Base-by-base conservation (phyloP, 2,113 vertebrate species). In the Ciconia maguari region DNA sequence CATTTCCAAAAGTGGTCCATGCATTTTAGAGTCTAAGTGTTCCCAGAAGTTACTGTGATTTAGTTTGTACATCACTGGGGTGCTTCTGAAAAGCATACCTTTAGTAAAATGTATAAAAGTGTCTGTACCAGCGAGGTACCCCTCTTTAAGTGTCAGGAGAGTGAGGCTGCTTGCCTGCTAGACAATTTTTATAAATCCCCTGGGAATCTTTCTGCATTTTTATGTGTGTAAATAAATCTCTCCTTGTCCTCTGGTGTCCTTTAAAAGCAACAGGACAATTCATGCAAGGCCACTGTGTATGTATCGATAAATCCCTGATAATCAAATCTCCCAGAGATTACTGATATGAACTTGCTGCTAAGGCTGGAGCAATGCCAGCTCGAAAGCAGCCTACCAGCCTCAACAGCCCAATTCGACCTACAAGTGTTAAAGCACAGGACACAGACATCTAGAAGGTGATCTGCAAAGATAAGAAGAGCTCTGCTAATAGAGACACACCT, bases 221-320 rank as follows among this genome's bases (percentile, higher is more conserved):
- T 81, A 80, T 74, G 48, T 36, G 79, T 24, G 54, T 57, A 83
- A 96, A 94, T 95, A 95, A 96, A 97, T 86, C 77, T 64, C 69
- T 41, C 34, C 58, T 77, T 8, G 26, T 74, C 68, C 58, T 74
- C 68, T 26, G 38, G 38, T 11, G 78, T 74, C 87, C 82, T 95
- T 90, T 93, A 88, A 93, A 95, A 83, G 70, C 70, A 88, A 90
- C 66, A 65, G 62, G 83, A 84, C 69, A 84, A 87, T 25, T 72
- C 62, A 54, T 11, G 41, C 58, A 77, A 88, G 68, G 71, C 51
- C 76, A 74, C 54, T 25, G 58, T 27, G 32, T 38, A 26, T 2
- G 19, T 85, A 91, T 94, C 5, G 29, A 81, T 82, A 92, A 78
- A 93, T 64, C 61, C 36, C 19, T 44, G 61, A 93, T 91, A 97